These are phyloP conservation scores for Bugula neritina DNA, from an alignment of 2,888 invertebrate genomes.

Conservation along the genomic window DNA sequence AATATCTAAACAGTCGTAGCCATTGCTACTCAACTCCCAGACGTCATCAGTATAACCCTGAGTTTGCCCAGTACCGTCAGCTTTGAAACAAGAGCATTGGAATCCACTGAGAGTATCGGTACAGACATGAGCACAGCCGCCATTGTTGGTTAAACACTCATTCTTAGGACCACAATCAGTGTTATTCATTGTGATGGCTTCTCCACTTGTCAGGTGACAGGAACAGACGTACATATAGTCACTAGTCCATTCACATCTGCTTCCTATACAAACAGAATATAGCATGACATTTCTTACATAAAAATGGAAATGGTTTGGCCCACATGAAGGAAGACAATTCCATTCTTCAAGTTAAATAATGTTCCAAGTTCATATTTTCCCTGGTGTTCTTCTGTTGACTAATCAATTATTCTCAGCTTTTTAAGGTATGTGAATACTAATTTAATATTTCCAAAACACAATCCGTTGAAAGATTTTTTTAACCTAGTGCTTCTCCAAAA, in stretches of 20 bases:
- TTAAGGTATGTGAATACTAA: no score
- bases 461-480: no score
- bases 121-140: conserved; percentile 14
- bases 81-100: not conserved
- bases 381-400: no score
- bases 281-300: no score
- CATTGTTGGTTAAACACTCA: conserved; percentile 14
- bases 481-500: no score
- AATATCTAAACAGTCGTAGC: not conserved
- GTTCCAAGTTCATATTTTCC: no score
- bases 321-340: no score
- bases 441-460: no score
- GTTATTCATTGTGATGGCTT: conserved; percentile 14
- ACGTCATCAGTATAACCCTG: not conserved
- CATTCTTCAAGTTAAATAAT: no score
- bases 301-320: no score
- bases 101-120: not conserved
- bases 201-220: conserved; percentile 2
- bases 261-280: not conserved
- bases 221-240: conserved; percentile 5
- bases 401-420: no score
- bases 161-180: not conserved
- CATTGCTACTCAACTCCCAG: not conserved
- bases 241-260: conserved; percentile 14
- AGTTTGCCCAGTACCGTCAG: not conserved